Evolutionary conservation across 1,140 invertebrate species (phyloP).

Genomic region (Ceratitis capitata): DNA sequence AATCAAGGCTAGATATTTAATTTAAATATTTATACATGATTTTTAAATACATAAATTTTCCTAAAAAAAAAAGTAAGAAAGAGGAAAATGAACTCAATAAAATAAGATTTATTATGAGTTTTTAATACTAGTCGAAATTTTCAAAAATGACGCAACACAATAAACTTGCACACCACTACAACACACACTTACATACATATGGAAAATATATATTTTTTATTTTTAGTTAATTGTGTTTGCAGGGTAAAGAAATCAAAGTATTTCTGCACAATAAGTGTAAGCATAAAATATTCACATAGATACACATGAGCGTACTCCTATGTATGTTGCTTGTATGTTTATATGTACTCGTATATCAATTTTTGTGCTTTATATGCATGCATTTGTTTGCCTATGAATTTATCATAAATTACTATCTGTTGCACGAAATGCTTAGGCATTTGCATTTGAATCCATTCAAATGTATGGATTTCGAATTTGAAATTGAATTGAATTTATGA

Average conservation of each 20-base stretch:
- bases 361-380: no score
- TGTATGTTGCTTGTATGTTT: not conserved
- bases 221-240: not conserved
- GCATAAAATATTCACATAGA: not conserved
- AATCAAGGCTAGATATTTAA: no score
- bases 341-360: not conserved
- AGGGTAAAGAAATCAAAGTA: not conserved
- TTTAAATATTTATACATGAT: no score
- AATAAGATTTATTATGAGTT: no score
- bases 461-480: not conserved
- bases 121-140: no score
- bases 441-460: not conserved
- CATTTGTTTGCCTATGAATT: constrained; percentile 8
- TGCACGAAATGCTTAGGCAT: constrained; percentile 19
- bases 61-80: no score
- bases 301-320: no score
- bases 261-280: not conserved
- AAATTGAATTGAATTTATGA: constrained; percentile 29
- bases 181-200: not conserved
- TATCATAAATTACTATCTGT: constrained; percentile 23
- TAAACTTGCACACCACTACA: not conserved
- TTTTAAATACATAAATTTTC: no score
- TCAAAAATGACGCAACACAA: not conserved
- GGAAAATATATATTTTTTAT: no score
- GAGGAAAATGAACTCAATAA: no score